phyloP scores from a whole-genome alignment of 2,113 vertebrate genomes.

The Lycaon pictus region DNA sequence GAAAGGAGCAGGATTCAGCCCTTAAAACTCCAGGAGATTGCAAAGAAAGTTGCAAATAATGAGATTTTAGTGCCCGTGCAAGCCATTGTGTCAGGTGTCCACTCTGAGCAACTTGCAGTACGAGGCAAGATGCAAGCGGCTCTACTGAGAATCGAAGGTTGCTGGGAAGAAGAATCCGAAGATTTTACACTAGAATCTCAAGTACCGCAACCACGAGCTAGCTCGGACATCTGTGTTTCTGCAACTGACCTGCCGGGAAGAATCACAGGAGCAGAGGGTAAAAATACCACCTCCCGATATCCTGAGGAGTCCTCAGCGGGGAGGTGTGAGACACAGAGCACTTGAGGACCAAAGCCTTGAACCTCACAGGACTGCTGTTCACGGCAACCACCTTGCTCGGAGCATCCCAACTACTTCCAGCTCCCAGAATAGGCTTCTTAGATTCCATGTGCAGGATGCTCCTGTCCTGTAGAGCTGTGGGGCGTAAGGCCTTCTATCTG shows the following conservation, averaged over 20 bases:
- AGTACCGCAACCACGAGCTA: fast-evolving
- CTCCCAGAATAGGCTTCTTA: background rate
- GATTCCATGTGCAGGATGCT: background rate
- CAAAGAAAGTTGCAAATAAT: background rate
- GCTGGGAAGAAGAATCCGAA: background rate
- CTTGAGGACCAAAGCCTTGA: background rate
- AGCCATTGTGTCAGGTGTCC: background rate
- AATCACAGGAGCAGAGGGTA: background rate
- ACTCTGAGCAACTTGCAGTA: background rate
- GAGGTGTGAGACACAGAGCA: background rate
- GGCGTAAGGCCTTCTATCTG: too few species aligned
- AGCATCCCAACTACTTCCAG: background rate
- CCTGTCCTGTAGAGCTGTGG: too few species aligned
- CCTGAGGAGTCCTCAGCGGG: too few species aligned
- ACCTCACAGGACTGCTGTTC: too few species aligned
- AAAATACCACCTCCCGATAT: too few species aligned
- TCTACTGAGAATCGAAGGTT: background rate
- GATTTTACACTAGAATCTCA: too few species aligned
- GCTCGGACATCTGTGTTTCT: background rate
- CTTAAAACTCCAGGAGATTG: background rate
- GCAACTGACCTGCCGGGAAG: too few species aligned
- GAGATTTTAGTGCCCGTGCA: background rate
- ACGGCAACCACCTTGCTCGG: too few species aligned
- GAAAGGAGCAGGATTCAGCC: background rate
- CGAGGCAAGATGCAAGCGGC: background rate